Evolutionary conservation across 2,797 vertebrate genomes (phyloP).

Genomic region (Pipistrellus pygmaeus): DNA sequence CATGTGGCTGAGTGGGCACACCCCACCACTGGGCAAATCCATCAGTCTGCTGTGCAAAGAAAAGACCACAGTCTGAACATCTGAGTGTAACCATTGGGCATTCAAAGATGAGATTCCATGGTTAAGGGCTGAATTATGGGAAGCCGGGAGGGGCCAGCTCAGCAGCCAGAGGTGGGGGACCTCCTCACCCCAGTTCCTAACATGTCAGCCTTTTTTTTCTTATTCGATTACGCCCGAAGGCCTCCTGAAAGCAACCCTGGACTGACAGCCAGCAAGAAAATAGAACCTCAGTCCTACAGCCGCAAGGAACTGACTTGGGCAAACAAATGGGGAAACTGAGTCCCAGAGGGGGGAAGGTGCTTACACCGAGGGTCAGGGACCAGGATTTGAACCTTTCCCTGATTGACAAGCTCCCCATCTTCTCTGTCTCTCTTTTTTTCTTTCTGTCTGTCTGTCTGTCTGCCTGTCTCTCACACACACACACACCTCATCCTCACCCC

Average conservation of each 20-base stretch:
- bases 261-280: neutral
- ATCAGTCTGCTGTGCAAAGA: neutral
- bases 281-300: neutral
- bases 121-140: neutral
- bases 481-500: neutral
- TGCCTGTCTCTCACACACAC: neutral
- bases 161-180: neutral
- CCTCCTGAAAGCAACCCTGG: neutral
- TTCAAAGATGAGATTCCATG: neutral
- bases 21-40: neutral
- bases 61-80: neutral
- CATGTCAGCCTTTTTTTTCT: neutral
- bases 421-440: neutral
- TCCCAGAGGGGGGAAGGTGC: neutral
- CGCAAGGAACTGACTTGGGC: neutral
- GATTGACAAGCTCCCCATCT: neutral
- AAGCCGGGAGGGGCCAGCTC: neutral
- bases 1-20: neutral
- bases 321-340: slow-evolving; percentile 19
- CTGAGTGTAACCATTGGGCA: neutral
- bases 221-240: neutral
- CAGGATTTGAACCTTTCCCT: neutral
- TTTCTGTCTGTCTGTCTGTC: neutral
- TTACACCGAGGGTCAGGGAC: neutral
- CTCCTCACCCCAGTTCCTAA: neutral